phyloP scores from a whole-genome alignment of 2,888 invertebrate species.

The Nemapogon koenigi region DNA sequence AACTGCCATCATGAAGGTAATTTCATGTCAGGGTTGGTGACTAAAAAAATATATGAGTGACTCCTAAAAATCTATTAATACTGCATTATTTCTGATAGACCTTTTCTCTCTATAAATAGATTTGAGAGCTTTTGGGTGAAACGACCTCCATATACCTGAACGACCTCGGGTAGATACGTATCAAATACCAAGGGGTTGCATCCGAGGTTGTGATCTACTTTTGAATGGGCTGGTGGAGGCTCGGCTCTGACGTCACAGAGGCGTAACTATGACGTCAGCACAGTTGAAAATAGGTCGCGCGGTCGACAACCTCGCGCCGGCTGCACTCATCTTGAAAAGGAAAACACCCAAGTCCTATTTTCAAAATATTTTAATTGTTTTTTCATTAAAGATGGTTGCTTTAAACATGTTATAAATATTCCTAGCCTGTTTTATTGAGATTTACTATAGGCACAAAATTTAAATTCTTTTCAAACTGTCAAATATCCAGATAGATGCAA shows the following conservation, averaged over 20 bases:
- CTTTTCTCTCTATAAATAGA: slow-evolving; percentile 4
- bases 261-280: slow-evolving; percentile 55
- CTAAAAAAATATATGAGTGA: too few relatives aligned
- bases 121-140: slow-evolving; percentile 1
- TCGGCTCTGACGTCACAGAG: slow-evolving; percentile 51
- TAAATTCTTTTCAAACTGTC: too few relatives aligned
- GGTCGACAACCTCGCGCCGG: slow-evolving; percentile 46
- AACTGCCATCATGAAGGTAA: too few relatives aligned
- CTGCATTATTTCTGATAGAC: slow-evolving; percentile 3
- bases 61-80: too few relatives aligned
- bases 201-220: slow-evolving; percentile 51
- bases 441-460: too few relatives aligned
- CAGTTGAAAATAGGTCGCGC: slow-evolving; percentile 43
- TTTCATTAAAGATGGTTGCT: too few relatives aligned
- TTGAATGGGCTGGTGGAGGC: slow-evolving; percentile 56
- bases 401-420: too few relatives aligned
- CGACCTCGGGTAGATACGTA: slow-evolving; percentile 1
- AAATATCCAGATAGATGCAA: too few relatives aligned
- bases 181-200: slow-evolving; percentile 7
- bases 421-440: too few relatives aligned
- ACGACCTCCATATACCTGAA: slow-evolving; percentile 3
- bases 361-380: too few relatives aligned
- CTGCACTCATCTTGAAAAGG: slow-evolving; percentile 28
- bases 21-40: too few relatives aligned
- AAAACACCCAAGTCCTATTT: slow-evolving; percentile 5